These are phyloP conservation scores for Zaprionus kolodkinae DNA, from an alignment of 1,140 invertebrate species.

Conservation along the genomic window DNA sequence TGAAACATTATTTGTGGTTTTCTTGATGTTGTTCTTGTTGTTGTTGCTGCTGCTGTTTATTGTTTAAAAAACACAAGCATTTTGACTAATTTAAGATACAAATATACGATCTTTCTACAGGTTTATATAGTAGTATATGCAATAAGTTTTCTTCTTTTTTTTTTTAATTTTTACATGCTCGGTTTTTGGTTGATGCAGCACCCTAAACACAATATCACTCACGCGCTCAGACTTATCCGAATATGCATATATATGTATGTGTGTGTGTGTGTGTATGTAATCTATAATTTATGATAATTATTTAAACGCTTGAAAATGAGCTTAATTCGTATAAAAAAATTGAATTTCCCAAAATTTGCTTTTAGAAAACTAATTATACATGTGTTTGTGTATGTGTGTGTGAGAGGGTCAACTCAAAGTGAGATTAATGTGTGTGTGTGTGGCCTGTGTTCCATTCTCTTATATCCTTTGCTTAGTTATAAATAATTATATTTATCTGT, in stretches of 20 bases:
- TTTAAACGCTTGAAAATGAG: slow-evolving; percentile 40
- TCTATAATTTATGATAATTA: slow-evolving; percentile 32
- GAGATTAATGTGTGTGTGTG: slow-evolving; percentile 27
- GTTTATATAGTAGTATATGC: slow-evolving; percentile 36
- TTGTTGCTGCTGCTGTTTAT: slow-evolving; percentile 39
- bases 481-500: slow-evolving; percentile 42
- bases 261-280: slow-evolving; percentile 19
- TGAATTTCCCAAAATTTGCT: slow-evolving; percentile 30
- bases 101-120: slow-evolving; percentile 15
- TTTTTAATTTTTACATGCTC: slow-evolving; percentile 44
- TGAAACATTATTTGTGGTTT: slow-evolving; percentile 32
- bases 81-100: slow-evolving; percentile 19
- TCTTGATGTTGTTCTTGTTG: slow-evolving; percentile 17
- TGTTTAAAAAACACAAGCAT: slow-evolving; percentile 45
- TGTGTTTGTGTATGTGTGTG: slow-evolving; percentile 35
- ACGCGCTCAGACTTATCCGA: slow-evolving; percentile 84
- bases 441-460: slow-evolving; percentile 23
- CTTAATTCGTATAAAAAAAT: slow-evolving; percentile 48
- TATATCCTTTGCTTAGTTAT: slow-evolving; percentile 38
- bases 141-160: slow-evolving; percentile 10
- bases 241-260: slow-evolving; percentile 67
- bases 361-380: slow-evolving; percentile 55
- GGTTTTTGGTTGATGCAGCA: slow-evolving; percentile 68
- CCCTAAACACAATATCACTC: slow-evolving; percentile 84
- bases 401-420: slow-evolving; percentile 32